Conservation (phyloP, 2,888 invertebrate genomes). For the Netelia inedita region DNA sequence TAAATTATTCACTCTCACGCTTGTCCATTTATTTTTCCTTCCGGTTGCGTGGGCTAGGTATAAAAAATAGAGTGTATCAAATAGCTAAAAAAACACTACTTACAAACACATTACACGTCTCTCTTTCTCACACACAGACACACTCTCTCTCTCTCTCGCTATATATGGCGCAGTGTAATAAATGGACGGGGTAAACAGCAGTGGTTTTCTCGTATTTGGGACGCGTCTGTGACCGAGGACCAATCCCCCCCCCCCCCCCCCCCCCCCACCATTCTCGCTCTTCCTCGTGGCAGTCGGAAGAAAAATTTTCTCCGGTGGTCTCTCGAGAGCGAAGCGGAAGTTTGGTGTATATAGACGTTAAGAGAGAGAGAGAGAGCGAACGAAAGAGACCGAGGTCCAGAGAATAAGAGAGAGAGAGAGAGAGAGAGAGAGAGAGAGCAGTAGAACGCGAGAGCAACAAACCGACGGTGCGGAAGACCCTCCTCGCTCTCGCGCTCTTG, state of each 20-base stretch:
- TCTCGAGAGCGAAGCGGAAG: constrained; percentile 44
- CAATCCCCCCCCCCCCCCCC: constrained; percentile 16
- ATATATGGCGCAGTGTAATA: constrained; percentile 27
- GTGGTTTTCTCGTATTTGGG: constrained; percentile 45
- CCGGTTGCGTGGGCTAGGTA: background rate
- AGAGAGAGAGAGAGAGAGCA: background rate
- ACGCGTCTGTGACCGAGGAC: constrained; percentile 25
- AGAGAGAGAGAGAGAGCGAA: background rate
- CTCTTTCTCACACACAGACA: background rate
- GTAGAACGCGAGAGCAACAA: constrained; percentile 17
- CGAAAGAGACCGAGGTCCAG: background rate
- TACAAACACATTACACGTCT: background rate
- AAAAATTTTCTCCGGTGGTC: constrained; percentile 28
- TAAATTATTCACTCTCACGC: background rate
- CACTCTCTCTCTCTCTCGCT: background rate
- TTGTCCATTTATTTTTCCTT: background rate
- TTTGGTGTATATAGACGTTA: constrained; percentile 14
- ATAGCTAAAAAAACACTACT: background rate
- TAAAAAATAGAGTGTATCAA: background rate
- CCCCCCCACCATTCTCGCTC: constrained; percentile 20
- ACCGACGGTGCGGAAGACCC: constrained; percentile 60
- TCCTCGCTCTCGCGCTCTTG: constrained; percentile 51
- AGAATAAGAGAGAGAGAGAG: background rate
- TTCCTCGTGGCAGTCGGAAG: background rate
- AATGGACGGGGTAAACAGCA: constrained; percentile 42